phyloP scores from a whole-genome alignment of 2,113 vertebrate species.

The Chitala chitala region DNA sequence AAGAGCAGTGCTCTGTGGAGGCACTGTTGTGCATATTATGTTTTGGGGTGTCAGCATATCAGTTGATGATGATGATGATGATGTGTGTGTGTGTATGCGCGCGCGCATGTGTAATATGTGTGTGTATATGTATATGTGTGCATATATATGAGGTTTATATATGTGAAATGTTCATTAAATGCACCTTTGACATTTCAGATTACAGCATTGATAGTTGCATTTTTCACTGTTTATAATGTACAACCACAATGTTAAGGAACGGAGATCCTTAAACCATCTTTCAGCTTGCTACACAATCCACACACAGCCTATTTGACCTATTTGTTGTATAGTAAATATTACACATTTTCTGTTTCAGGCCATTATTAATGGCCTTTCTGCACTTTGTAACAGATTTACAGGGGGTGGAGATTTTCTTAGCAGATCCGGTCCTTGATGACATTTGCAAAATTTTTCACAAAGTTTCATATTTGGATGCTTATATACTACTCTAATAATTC shows the following conservation, averaged over 20 bases:
- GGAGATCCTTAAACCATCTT: conserved; percentile 8
- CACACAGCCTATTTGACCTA: no score
- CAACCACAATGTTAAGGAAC: conserved; percentile 3
- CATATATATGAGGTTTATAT: neutral
- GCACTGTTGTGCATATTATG: neutral
- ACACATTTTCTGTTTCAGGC: no score
- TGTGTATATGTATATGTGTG: neutral
- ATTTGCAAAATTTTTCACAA: no score
- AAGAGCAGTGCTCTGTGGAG: neutral
- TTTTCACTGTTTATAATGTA: conserved; percentile 13
- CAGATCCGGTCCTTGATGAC: no score
- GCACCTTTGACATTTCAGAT: conserved; percentile 11
- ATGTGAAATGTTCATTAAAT: neutral
- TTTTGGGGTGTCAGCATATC: neutral
- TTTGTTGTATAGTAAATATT: no score
- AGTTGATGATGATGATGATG: no score
- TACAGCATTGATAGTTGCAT: conserved; percentile 2
- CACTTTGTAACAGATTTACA: no score
- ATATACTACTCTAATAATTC: no score
- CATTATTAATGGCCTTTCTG: no score
- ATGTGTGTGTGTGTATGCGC: neutral
- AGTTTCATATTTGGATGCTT: no score
- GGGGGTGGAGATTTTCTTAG: no score
- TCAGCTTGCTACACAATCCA: conserved; percentile 3
- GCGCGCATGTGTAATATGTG: neutral